Conservation (phyloP, 2,888 invertebrate genomes). For the Chymomyza caudatula region DNA sequence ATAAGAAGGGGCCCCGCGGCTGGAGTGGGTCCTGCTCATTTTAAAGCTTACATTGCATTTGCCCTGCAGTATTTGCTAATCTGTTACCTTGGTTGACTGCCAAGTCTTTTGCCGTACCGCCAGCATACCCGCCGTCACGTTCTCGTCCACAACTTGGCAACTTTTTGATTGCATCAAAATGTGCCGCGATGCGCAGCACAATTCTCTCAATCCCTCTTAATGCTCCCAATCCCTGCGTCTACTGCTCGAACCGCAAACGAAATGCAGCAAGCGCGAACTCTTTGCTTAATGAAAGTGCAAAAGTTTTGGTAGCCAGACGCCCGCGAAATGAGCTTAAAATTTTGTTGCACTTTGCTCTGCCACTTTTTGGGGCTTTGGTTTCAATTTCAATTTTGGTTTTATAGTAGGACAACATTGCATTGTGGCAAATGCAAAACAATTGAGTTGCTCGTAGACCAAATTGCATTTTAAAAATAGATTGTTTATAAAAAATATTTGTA, state of each 20-base stretch:
- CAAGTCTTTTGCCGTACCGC: constrained; percentile 5
- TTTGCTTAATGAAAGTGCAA: constrained; percentile 55
- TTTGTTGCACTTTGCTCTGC: constrained; percentile 32
- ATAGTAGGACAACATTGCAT: neutral
- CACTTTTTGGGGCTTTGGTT: constrained; percentile 34
- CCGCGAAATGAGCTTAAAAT: constrained; percentile 67
- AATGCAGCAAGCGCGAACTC: neutral
- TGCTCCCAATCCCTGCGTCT: neutral
- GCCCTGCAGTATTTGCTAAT: neutral
- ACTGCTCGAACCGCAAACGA: neutral
- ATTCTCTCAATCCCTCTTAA: neutral
- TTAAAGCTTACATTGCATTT: neutral
- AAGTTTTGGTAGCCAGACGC: constrained; percentile 41
- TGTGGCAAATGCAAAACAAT: neutral
- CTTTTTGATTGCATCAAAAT: constrained; percentile 44
- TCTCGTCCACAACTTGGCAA: constrained; percentile 28
- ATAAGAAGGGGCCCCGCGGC: neutral
- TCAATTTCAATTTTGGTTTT: constrained; percentile 44
- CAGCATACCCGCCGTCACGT: constrained; percentile 13
- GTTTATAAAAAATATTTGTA: neutral
- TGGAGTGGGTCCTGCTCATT: neutral
- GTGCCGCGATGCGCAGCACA: constrained; percentile 3
- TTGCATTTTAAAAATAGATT: neutral
- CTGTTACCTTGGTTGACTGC: constrained; percentile 1
- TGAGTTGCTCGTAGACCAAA: neutral